Evolutionary conservation across 2,888 invertebrate genomes (phyloP), one percentile per base, ranked within the genome.

Genomic region (Hyposoter dolosus): DNA sequence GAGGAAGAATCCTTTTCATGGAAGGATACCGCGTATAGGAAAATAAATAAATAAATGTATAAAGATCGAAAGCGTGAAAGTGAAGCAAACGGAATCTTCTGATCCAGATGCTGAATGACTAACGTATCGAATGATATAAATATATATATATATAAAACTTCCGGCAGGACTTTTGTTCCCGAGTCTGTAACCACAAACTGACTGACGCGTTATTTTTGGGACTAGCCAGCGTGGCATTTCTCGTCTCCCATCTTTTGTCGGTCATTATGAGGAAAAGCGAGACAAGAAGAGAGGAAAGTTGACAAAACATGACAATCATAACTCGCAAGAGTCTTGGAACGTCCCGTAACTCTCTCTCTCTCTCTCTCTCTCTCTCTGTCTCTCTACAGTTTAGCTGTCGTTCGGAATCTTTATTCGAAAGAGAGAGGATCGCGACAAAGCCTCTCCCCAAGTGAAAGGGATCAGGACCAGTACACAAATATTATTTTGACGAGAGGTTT

Each of bases 221-320:
- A 69, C 63, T 43, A 84, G 69, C 45, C 63, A 82, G 78, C 40
- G 60, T 65, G 74, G 72, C 80, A 72, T 60, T 63, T 78, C 78
- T 66, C 81, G 50, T 60, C 81, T 82, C 81, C 28, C 56, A 32
- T 78, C 85, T 84, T 87, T 88, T 88, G 88, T 88, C 88, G 84
- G 79, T 83, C 68, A 80, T 82, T 66, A 75, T 56, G 35, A 63
- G 65, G 65, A 32, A 65, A 35, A 79, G 63, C 71, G 69, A 68
- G 56, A 23, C 43, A 45, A 69, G 53, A 23, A 35, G 45, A 17
- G 91, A 92, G 90, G 92, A 91, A 91, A 93, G 93, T 93, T 93
- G 93, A 93, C 93, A 93, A 92, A 93, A 93, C 92, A 92, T 91
- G 93, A 92, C 93, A 92, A 93, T 93, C 93, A 92, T 90, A 88